These are phyloP conservation scores for Cenopis cana DNA, from an alignment of 2,888 invertebrate species.

Conservation along the genomic window DNA sequence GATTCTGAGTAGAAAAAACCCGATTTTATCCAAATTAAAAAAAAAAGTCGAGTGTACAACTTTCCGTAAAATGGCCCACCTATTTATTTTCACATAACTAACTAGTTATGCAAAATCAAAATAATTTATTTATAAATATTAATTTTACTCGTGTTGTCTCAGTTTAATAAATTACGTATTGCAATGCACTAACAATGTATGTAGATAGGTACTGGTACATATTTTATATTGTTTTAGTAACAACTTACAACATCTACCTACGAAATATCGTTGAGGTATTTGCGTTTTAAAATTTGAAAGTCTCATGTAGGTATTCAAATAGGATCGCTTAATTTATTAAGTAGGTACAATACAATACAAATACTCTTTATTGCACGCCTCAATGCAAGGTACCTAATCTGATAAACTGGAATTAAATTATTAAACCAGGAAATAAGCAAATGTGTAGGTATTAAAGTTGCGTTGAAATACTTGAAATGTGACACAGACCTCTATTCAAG, in stretches of 20 bases:
- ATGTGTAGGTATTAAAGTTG: neutral
- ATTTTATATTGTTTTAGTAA: too few species aligned
- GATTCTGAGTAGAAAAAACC: too few species aligned
- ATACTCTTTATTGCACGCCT: too few species aligned
- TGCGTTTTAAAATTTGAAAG: neutral
- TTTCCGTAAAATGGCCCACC: too few species aligned
- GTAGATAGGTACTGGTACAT: neutral
- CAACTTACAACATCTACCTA: neutral
- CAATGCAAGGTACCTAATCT: too few species aligned
- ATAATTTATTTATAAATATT: neutral
- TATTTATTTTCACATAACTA: too few species aligned
- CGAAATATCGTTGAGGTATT: neutral
- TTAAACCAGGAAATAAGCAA: neutral
- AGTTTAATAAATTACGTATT: too few species aligned
- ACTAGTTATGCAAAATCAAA: too few species aligned
- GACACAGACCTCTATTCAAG: conserved; percentile 39
- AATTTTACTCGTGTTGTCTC: neutral
- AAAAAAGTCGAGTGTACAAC: too few species aligned
- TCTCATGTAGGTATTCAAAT: neutral
- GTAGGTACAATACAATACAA: too few species aligned
- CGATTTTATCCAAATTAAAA: too few species aligned
- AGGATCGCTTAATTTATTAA: neutral
- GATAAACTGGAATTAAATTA: neutral
- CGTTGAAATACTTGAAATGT: conserved; percentile 12
- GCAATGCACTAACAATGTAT: neutral